A percentile compares a stretch with the other conserved stretches of the same genome.
These are phyloP conservation scores for Rhinolophus sinicus DNA, from an alignment of 2,113 vertebrate genomes.

Conservation along the genomic window DNA sequence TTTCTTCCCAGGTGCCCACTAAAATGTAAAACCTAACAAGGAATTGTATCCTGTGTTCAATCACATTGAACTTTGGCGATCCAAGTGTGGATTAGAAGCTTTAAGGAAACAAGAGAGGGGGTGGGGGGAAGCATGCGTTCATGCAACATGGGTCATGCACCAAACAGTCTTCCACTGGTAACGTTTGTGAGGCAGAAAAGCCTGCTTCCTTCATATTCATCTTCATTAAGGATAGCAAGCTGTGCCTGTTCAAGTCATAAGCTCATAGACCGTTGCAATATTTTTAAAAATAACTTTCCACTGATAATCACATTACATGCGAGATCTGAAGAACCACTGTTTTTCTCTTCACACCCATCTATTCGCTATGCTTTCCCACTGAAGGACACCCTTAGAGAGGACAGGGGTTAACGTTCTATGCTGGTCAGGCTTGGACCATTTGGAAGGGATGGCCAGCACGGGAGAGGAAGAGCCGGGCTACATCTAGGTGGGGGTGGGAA, in stretches of 20 bases:
- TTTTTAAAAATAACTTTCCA: not conserved
- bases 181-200: constrained; percentile 55
- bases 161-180: not conserved
- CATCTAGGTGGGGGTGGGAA: accelerated
- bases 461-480: not conserved
- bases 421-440: accelerated
- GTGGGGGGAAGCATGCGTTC: constrained; percentile 46
- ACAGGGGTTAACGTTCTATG: accelerated
- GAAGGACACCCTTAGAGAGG: not conserved
- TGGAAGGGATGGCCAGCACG: no score
- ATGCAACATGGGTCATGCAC: constrained; percentile 76
- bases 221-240: constrained; percentile 63
- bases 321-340: not conserved
- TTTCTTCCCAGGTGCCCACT: not conserved
- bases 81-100: not conserved
- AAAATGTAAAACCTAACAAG: not conserved
- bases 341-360: not conserved
- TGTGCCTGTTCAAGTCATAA: not conserved
- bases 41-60: not conserved
- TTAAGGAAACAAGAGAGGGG: not conserved
- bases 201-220: constrained; percentile 64
- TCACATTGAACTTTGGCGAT: not conserved
- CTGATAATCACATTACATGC: not conserved
- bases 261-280: not conserved
- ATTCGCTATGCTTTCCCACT: accelerated